These are phyloP conservation scores for Drosophila orena DNA, from an alignment of 1,140 invertebrate genomes.

Conservation along the genomic window DNA sequence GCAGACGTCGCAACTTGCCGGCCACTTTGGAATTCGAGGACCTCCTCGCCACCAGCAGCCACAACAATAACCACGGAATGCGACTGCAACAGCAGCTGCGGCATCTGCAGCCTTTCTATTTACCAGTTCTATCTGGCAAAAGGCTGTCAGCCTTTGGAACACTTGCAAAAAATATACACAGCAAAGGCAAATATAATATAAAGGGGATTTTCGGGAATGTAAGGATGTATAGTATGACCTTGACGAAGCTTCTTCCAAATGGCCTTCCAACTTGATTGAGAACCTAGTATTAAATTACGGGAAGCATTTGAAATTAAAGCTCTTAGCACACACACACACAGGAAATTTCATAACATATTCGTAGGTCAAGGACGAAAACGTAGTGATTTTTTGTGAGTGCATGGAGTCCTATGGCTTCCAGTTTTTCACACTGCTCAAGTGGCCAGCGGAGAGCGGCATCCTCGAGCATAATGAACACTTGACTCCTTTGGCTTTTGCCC, in stretches of 20 bases:
- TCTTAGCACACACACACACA: not conserved
- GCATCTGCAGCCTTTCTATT: slow-evolving; percentile 44
- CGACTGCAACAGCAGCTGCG: slow-evolving; percentile 33
- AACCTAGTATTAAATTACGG: not conserved
- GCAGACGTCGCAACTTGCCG: slow-evolving; percentile 35
- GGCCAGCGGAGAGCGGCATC: slow-evolving; percentile 37
- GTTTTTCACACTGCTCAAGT: slow-evolving; percentile 69
- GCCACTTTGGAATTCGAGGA: slow-evolving; percentile 38
- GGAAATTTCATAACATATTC: not conserved
- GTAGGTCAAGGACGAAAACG: not conserved
- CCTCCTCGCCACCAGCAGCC: slow-evolving; percentile 16
- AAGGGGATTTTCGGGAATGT: not conserved
- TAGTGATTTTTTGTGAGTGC: slow-evolving; percentile 13
- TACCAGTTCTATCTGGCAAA: slow-evolving; percentile 47
- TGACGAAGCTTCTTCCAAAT: not conserved
- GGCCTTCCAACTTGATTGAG: too few species aligned
- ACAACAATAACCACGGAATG: slow-evolving; percentile 48
- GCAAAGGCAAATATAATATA: not conserved
- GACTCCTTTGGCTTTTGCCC: slow-evolving; percentile 70
- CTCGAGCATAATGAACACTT: slow-evolving; percentile 72
- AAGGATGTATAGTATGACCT: too few species aligned
- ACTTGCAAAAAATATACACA: slow-evolving; percentile 4
- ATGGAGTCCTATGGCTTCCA: slow-evolving; percentile 31
- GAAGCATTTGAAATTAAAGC: too few species aligned
- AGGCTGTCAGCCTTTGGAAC: slow-evolving; percentile 31